Evolutionary conservation across 2,113 vertebrate genomes (phyloP).

Genomic region (Calyptomena viridis): DNA sequence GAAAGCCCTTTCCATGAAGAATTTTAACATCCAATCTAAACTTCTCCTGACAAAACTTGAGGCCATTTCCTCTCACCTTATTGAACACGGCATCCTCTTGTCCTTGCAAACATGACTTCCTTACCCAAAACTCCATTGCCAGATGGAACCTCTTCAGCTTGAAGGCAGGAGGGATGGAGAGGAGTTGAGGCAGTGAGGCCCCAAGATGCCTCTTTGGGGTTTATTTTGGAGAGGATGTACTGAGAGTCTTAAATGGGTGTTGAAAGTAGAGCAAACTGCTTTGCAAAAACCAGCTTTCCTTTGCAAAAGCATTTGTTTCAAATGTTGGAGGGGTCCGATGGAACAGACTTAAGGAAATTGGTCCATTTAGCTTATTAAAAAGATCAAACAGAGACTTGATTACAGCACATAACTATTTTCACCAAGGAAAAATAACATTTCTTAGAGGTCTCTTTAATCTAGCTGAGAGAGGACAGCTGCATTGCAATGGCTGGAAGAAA

Average conservation of each 20-base stretch:
- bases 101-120: background rate
- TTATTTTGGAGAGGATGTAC: background rate
- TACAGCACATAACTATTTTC: constrained; percentile 13
- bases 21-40: background rate
- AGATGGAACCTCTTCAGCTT: background rate
- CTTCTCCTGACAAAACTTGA: background rate
- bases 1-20: background rate
- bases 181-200: background rate
- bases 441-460: constrained; percentile 19
- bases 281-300: background rate
- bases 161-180: background rate
- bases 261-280: background rate
- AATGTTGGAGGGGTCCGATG: background rate
- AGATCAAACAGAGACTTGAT: constrained; percentile 39
- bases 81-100: background rate
- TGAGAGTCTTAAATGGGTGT: background rate
- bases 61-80: background rate
- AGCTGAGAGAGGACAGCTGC: constrained; percentile 2
- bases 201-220: background rate
- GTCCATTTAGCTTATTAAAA: constrained; percentile 21
- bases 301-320: background rate
- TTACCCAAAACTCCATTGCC: background rate
- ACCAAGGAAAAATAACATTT: background rate
- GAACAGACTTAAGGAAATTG: constrained; percentile 1
- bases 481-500: background rate